Evolutionary conservation across 2,797 vertebrate genomes (phyloP).

Genomic region (Gymnopithys bicolor): DNA sequence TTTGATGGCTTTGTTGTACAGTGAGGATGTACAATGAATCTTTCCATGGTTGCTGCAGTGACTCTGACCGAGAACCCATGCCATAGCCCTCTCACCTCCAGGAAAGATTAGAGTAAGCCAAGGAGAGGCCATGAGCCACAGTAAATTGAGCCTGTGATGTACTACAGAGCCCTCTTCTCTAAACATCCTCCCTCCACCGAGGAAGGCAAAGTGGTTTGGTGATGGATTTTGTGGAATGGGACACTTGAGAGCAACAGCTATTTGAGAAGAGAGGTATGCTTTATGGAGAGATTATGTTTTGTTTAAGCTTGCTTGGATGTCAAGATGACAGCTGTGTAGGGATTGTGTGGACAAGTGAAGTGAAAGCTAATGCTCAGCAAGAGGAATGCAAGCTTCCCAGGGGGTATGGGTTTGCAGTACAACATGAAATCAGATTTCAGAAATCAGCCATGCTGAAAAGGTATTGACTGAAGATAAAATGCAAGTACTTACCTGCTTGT

Average conservation of each 20-base stretch:
- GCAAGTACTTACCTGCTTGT: slow-evolving; percentile 50
- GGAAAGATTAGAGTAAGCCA: neutral
- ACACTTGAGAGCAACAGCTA: neutral
- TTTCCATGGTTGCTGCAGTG: neutral
- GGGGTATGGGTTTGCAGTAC: slow-evolving; percentile 34
- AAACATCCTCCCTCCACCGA: neutral
- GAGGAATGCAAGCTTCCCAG: slow-evolving; percentile 28
- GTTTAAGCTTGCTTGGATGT: slow-evolving; percentile 31
- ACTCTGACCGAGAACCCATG: neutral
- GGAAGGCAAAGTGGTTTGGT: neutral
- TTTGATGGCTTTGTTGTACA: neutral
- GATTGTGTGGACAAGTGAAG: slow-evolving; percentile 34
- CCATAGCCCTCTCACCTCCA: neutral
- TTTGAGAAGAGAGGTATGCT: neutral
- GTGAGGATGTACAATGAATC: neutral
- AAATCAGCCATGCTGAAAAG: slow-evolving; percentile 57
- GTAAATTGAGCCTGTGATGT: neutral
- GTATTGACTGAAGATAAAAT: slow-evolving; percentile 57
- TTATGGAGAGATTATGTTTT: slow-evolving; percentile 23
- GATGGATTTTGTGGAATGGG: slow-evolving; percentile 5
- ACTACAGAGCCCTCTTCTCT: neutral
- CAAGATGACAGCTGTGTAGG: neutral
- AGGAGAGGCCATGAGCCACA: neutral
- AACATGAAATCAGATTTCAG: slow-evolving; percentile 47
- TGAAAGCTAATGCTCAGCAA: slow-evolving; percentile 28